Percentiles rank a stretch among this genome's conserved stretches.
Evolutionary conservation across 2,888 invertebrate species (phyloP).

Genomic region (Melikaiella ostensackeni): DNA sequence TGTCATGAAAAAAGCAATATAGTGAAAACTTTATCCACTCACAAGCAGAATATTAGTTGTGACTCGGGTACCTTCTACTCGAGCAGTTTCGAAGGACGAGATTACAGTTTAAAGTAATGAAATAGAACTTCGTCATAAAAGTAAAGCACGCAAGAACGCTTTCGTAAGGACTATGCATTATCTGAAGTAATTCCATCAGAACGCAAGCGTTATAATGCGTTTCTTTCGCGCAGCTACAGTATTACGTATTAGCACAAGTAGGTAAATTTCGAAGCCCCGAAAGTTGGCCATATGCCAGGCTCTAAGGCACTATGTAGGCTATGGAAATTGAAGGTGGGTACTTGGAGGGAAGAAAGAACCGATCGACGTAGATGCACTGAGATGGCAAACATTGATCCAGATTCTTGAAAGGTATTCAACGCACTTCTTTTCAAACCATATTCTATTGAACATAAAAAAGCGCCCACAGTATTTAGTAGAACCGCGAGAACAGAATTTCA

Average conservation of each 20-base stretch:
- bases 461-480: not conserved
- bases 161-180: slow-evolving; percentile 42
- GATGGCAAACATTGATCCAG: slow-evolving; percentile 28
- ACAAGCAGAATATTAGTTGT: slow-evolving; percentile 4
- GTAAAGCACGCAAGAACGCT: slow-evolving; percentile 44
- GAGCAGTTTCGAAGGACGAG: not conserved
- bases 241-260: slow-evolving; percentile 67
- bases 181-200: slow-evolving; percentile 54
- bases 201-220: slow-evolving; percentile 63
- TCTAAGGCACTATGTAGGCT: slow-evolving; percentile 48
- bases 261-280: slow-evolving; percentile 64
- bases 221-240: slow-evolving; percentile 61
- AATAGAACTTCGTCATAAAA: slow-evolving; percentile 36
- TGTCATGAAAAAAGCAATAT: slow-evolving; percentile 3
- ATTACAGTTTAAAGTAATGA: slow-evolving; percentile 35
- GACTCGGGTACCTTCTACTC: not conserved
- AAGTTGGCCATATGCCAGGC: slow-evolving; percentile 60
- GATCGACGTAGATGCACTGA: slow-evolving; percentile 41
- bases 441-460: not conserved
- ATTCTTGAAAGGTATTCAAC: slow-evolving; percentile 50
- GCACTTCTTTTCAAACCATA: slow-evolving; percentile 21
- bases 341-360: slow-evolving; percentile 42
- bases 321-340: slow-evolving; percentile 47
- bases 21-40: slow-evolving; percentile 15
- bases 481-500: not conserved